Evolutionary conservation across 2,888 invertebrate genomes (phyloP).

Genomic region (Drosophila parthenogenetica): DNA sequence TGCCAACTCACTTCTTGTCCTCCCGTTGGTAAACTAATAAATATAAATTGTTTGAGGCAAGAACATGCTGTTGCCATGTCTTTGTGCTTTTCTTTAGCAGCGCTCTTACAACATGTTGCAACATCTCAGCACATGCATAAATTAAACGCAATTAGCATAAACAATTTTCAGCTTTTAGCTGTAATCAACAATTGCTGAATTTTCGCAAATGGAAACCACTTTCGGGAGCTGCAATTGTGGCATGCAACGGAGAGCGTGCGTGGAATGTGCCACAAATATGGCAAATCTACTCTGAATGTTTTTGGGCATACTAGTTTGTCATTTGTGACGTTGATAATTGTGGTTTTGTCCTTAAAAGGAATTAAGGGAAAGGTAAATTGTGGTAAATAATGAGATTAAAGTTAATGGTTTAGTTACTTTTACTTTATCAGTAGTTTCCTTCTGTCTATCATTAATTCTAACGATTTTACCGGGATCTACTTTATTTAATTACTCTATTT

Average conservation of each 20-base stretch:
- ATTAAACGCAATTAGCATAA: constrained; percentile 81
- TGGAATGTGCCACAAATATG: constrained; percentile 31
- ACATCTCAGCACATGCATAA: constrained; percentile 67
- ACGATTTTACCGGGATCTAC: no score
- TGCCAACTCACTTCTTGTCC: background rate
- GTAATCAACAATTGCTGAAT: constrained; percentile 53
- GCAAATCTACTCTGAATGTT: constrained; percentile 31
- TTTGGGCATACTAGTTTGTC: constrained; percentile 19
- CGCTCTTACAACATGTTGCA: constrained; percentile 47
- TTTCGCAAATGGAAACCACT: constrained; percentile 21
- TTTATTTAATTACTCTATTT: background rate
- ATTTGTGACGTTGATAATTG: constrained; percentile 22
- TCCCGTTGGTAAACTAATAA: constrained; percentile 54
- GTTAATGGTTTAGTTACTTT: background rate
- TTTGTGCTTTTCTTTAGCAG: constrained; percentile 51
- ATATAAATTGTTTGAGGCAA: constrained; percentile 55
- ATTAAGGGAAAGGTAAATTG: constrained; percentile 2
- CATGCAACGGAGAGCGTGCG: constrained; percentile 20
- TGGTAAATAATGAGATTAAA: background rate
- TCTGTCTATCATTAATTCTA: no score
- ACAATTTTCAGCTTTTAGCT: constrained; percentile 77
- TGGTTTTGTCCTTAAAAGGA: background rate
- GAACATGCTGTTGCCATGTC: constrained; percentile 41
- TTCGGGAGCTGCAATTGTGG: constrained; percentile 13
- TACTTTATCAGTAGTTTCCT: no score